Evolutionary conservation across 2,797 vertebrate genomes (phyloP).

Genomic region (Linurgus olivaceus): DNA sequence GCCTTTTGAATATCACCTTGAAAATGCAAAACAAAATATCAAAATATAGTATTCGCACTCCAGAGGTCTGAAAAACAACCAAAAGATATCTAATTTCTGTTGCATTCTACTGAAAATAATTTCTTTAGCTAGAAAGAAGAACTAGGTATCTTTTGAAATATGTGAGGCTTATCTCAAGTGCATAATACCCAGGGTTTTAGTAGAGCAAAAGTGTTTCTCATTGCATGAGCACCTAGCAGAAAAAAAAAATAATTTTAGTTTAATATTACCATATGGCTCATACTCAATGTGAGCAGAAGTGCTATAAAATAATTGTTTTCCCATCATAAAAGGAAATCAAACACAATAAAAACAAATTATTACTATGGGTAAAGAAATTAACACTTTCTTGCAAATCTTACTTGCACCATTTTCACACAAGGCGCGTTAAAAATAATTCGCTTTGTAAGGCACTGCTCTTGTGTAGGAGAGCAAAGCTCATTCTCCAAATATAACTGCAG

Average conservation of each 20-base stretch:
- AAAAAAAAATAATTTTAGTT: background rate
- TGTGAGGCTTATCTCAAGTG: background rate
- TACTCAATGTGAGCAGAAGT: background rate
- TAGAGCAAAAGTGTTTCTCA: background rate
- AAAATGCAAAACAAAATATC: background rate
- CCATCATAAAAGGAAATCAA: background rate
- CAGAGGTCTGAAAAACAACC: background rate
- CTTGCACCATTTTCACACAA: background rate
- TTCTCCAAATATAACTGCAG: background rate
- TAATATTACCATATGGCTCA: background rate
- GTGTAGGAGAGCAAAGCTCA: background rate
- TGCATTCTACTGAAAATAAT: background rate
- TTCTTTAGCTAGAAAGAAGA: background rate
- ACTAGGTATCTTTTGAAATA: background rate
- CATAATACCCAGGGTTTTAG: background rate
- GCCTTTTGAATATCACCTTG: background rate
- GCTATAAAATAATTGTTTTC: background rate
- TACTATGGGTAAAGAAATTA: background rate
- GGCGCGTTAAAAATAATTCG: background rate
- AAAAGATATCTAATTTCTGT: background rate
- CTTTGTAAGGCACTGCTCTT: background rate
- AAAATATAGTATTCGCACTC: accelerated
- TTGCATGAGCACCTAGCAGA: background rate
- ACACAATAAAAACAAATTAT: accelerated
- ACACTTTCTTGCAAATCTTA: background rate